Conservation (phyloP, 2,888 invertebrate genomes). For the Stenchaetothrips biformis region DNA sequence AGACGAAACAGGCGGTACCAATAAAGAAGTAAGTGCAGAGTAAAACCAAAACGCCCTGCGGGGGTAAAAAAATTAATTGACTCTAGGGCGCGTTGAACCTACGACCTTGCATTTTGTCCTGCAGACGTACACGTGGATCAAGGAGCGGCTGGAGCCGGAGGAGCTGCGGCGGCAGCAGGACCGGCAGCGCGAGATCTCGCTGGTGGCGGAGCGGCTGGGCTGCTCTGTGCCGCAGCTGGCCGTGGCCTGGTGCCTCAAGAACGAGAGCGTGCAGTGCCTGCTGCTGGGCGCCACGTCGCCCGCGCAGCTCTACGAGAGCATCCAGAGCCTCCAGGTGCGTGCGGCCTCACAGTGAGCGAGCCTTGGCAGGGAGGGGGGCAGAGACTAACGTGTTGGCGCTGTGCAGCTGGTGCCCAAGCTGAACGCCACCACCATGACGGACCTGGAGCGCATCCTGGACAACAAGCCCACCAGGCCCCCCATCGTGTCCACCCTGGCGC, state of each 20-base stretch:
- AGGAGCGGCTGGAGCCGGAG: constrained; percentile 61
- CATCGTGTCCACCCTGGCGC: constrained; percentile 84
- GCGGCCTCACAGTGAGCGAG: constrained; percentile 2
- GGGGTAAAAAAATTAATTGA: constrained; percentile 30
- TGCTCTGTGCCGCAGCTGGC: constrained; percentile 89
- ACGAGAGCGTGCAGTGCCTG: constrained; percentile 92
- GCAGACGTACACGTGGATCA: constrained; percentile 58
- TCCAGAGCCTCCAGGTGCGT: constrained; percentile 85
- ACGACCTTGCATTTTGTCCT: constrained; percentile 37
- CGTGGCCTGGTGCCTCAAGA: constrained; percentile 94
- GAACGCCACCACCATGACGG: constrained; percentile 78
- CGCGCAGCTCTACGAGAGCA: constrained; percentile 88
- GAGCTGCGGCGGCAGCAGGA: constrained; percentile 70
- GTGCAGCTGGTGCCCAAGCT: constrained; percentile 83
- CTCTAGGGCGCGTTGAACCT: constrained; percentile 27
- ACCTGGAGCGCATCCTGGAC: constrained; percentile 84
- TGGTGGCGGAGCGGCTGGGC: constrained; percentile 81
- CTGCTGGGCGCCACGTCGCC: constrained; percentile 86
- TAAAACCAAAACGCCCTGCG: constrained; percentile 20
- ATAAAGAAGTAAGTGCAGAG: constrained; percentile 57
- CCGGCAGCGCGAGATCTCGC: constrained; percentile 70
- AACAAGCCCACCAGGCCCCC: constrained; percentile 90
- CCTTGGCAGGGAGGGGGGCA: constrained; percentile 30
- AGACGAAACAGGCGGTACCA: constrained; percentile 62
- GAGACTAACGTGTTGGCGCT: constrained; percentile 16